Conservation (phyloP, 2,888 invertebrate species). For the Drosophila multiciliata region DNA sequence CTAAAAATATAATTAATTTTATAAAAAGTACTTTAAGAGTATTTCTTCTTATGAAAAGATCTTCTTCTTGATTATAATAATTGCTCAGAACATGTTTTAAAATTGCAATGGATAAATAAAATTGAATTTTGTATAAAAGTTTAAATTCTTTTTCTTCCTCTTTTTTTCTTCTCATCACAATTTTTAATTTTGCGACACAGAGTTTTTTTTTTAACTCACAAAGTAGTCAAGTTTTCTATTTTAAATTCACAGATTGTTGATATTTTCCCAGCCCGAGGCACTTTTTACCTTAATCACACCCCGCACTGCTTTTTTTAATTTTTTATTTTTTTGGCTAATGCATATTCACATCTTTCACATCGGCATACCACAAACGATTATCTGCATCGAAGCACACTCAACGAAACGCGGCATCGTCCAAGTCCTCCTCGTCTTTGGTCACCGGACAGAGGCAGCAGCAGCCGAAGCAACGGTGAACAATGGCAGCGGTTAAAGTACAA, state of each 20-base stretch:
- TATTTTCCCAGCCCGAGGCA: slow-evolving; percentile 29
- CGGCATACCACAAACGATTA: slow-evolving; percentile 82
- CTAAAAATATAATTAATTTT: not conserved
- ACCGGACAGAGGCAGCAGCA: slow-evolving; percentile 37
- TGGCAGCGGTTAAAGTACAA: slow-evolving; percentile 81
- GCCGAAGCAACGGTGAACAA: slow-evolving; percentile 55
- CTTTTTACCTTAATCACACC: slow-evolving; percentile 60
- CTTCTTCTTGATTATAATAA: not conserved
- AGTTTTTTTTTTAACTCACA: not conserved
- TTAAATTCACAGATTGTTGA: slow-evolving; percentile 9
- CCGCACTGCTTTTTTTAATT: slow-evolving; percentile 6
- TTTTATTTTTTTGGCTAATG: slow-evolving; percentile 27
- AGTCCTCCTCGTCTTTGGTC: slow-evolving; percentile 35
- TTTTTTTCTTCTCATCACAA: not conserved
- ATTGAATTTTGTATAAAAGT: not conserved
- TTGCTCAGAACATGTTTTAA: not conserved
- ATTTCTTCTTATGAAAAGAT: not conserved
- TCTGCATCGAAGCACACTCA: slow-evolving; percentile 76
- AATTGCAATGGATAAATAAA: not conserved
- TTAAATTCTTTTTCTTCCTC: not conserved
- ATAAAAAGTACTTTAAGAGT: too few relatives aligned
- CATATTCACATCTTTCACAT: slow-evolving; percentile 55
- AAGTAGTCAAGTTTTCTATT: not conserved
- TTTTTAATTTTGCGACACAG: not conserved
- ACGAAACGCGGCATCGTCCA: slow-evolving; percentile 48